These are phyloP conservation scores for Esperia sulphurella DNA, from an alignment of 2,888 invertebrate genomes.

Conservation along the genomic window DNA sequence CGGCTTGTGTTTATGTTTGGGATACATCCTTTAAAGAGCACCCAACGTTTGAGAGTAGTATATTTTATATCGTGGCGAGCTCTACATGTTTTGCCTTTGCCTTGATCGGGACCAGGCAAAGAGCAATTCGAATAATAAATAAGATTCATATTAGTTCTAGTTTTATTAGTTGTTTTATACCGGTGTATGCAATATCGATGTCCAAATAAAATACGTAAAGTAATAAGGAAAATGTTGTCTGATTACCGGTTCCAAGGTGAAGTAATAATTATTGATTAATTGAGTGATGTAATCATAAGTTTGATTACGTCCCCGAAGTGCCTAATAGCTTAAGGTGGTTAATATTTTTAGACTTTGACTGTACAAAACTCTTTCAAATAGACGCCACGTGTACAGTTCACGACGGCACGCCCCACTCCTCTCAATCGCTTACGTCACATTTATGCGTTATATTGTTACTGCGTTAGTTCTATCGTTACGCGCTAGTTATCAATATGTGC, in stretches of 20 bases:
- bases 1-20: neutral
- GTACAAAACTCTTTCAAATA: no score
- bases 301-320: neutral
- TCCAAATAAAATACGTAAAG: neutral
- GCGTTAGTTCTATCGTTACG: no score
- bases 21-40: slow-evolving; percentile 30
- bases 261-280: no score
- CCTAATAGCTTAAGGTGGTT: neutral
- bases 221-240: no score
- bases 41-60: slow-evolving; percentile 30
- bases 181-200: neutral
- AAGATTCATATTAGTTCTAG: neutral
- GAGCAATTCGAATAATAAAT: slow-evolving; percentile 5
- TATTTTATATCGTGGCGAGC: slow-evolving; percentile 42
- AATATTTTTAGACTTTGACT: no score
- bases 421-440: no score
- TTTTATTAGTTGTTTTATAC: neutral
- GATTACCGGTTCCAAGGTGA: no score
- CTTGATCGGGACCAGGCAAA: slow-evolving; percentile 14
- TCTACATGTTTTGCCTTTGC: slow-evolving; percentile 21
- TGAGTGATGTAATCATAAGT: neutral
- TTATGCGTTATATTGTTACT: no score
- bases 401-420: no score
- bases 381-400: no score
- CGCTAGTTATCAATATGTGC: no score